Evolutionary conservation across 2,113 vertebrate species (phyloP).

Genomic region (Strix uralensis): DNA sequence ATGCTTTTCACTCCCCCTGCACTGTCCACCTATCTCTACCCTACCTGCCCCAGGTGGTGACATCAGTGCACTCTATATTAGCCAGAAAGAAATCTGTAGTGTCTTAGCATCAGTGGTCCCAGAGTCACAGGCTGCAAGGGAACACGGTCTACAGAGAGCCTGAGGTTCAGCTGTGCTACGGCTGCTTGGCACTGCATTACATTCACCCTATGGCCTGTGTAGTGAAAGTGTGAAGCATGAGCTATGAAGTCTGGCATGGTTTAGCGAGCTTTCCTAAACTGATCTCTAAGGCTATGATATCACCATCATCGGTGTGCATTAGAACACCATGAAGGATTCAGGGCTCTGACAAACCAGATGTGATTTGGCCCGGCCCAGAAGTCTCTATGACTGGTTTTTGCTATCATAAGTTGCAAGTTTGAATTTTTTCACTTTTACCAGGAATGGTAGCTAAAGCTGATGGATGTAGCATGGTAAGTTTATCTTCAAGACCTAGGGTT

Average conservation of each 20-base stretch:
- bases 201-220: neutral
- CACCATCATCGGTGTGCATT: neutral
- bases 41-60: neutral
- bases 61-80: neutral
- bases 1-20: neutral
- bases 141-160: neutral
- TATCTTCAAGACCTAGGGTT: neutral
- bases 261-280: neutral
- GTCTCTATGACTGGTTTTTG: neutral
- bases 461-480: neutral
- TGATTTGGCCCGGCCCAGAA: neutral
- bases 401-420: neutral
- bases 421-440: neutral
- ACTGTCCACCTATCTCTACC: neutral
- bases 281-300: neutral
- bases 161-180: neutral
- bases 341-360: neutral
- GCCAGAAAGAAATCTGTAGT: neutral
- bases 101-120: neutral
- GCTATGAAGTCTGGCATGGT: neutral
- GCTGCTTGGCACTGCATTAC: neutral
- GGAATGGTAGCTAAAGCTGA: neutral
- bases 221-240: neutral
- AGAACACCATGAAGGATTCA: neutral
- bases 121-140: neutral